phyloP scores from a whole-genome alignment of 2,888 invertebrate genomes.

The Thymelicus acteon region DNA sequence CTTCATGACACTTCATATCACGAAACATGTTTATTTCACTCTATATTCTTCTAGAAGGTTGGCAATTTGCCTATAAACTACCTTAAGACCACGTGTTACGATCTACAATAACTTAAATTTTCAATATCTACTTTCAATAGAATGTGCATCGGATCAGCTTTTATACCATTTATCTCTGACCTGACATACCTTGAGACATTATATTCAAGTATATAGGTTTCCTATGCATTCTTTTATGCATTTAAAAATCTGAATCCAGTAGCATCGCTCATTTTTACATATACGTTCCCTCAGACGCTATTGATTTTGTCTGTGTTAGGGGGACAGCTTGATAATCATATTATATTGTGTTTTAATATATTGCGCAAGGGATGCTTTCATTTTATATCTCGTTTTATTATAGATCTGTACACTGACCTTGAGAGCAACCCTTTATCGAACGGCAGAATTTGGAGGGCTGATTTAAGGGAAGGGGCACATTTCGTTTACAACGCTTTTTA shows the following conservation, averaged over 20 bases:
- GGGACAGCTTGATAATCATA: conserved; percentile 80
- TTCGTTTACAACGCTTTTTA: conserved; percentile 17
- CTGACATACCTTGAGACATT: no score
- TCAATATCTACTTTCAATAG: no score
- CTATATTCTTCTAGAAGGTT: no score
- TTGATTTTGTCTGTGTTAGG: conserved; percentile 85
- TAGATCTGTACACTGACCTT: conserved; percentile 59
- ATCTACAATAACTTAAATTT: no score
- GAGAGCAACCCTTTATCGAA: conserved; percentile 55
- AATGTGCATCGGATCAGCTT: no score
- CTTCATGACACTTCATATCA: no score
- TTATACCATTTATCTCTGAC: no score
- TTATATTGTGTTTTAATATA: conserved; percentile 81
- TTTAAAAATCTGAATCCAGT: not conserved
- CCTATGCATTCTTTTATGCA: no score
- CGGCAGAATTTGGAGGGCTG: conserved; percentile 42
- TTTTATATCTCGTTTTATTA: conserved; percentile 38
- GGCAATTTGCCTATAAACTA: no score
- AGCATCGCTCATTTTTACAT: conserved; percentile 65
- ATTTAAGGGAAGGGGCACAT: conserved; percentile 9
- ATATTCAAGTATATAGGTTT: no score
- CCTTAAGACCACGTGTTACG: no score
- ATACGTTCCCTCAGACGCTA: conserved; percentile 77
- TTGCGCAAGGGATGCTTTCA: conserved; percentile 58
- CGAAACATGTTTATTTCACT: no score